Conservation (phyloP, 2,797 vertebrate genomes). For the Netta rufina region DNA sequence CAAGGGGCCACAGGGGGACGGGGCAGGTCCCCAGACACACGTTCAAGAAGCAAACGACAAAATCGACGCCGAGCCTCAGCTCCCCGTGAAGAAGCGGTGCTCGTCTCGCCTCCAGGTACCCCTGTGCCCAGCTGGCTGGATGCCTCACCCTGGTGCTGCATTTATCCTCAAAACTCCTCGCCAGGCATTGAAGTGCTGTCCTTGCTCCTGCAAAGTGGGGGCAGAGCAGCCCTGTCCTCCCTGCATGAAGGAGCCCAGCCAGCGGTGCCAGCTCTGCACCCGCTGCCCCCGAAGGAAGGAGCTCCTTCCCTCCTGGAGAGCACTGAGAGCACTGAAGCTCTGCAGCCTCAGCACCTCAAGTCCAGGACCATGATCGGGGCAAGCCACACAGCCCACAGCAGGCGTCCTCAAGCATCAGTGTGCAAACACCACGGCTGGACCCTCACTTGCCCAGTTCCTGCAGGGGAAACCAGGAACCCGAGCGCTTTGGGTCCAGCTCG, state of each 20-base stretch:
- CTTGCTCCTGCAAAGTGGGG: neutral
- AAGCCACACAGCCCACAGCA: neutral
- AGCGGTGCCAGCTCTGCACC: neutral
- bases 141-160: neutral
- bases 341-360: neutral
- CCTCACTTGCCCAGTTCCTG: neutral
- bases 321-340: accelerated
- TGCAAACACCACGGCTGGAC: neutral
- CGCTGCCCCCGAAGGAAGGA: neutral
- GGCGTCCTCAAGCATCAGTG: neutral
- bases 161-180: neutral
- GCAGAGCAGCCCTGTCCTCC: neutral
- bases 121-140: neutral
- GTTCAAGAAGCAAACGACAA: neutral
- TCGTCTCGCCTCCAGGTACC: neutral
- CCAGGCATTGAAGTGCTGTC: neutral
- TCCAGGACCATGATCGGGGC: neutral
- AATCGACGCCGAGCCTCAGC: neutral
- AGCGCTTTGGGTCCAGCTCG: neutral
- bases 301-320: neutral
- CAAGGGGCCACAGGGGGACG: neutral
- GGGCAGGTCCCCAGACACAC: neutral
- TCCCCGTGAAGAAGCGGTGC: accelerated
- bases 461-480: neutral
- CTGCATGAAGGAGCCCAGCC: neutral